Base-by-base conservation (phyloP, 2,113 vertebrate genomes). In the Grammomys surdaster region DNA sequence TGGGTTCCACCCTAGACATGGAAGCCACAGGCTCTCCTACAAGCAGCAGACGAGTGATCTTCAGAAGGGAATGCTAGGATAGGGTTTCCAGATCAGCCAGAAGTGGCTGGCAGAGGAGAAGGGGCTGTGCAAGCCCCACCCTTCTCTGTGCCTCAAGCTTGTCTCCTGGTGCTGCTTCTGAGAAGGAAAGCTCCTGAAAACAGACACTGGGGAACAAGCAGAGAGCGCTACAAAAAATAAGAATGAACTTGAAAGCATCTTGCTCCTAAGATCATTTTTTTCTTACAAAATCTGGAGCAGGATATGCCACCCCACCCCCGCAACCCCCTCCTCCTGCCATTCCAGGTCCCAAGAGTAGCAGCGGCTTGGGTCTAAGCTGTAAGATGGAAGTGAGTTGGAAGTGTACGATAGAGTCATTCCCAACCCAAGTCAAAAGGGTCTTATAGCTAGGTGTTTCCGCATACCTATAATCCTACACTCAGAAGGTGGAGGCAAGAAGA, bases 261-360 rank as follows among this genome's bases (percentile, higher is more conserved):
- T 46, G n/a, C 36, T 75, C 73, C 69, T 48, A 7, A 94, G 22
- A 26, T 88, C 94, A 81, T 40, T 73, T 70, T 76, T 72, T 84
- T 92, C 69, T 87, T 94, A 43, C 33, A 65, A 67, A 87, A 67
- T 84, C 43, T 65, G 46, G 88, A 87, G 65, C n/a, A 31, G 54
- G 12, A 36, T 4, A 65, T 90, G 76, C 63, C 31, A 13, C 10
- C 11, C 82, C 63, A 24, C 11, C 4, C 54, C 73, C 43, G 1
- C 5, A 1, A 31, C 48, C 1, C 20, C 28, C 43, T 12, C 65
- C n/a, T 17, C n/a, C 72, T 69, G 31, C 67, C 72, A 40, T 73
- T 54, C 60, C 33, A 0, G 0, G 54, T 28, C 73, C 70, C 69
- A n/a, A 67, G 56, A 89, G 51, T 43, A 60, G 65, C 46, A 76